Conservation (phyloP, 2,797 vertebrate species). For the Gallinago stenura region DNA sequence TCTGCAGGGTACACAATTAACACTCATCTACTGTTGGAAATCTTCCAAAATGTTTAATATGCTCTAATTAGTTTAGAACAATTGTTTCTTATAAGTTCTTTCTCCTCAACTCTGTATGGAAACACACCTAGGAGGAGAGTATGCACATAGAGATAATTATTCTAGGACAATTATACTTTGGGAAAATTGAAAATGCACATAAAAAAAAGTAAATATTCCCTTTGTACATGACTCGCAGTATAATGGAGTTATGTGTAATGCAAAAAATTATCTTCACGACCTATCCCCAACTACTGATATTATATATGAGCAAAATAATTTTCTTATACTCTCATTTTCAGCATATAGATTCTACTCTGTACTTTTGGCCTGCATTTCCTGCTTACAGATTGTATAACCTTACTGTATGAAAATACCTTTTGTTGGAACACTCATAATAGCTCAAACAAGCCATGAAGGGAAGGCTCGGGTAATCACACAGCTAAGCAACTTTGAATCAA, state of each 20-base stretch:
- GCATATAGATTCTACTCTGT: background rate
- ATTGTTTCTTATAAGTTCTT: background rate
- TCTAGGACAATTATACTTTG: background rate
- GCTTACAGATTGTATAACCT: background rate
- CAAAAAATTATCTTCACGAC: background rate
- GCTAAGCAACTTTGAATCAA: background rate
- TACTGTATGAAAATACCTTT: background rate
- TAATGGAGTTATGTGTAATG: background rate
- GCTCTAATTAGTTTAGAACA: background rate
- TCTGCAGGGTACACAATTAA: background rate
- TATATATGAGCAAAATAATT: background rate
- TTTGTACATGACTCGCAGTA: background rate
- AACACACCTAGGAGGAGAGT: background rate
- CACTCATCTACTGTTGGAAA: background rate
- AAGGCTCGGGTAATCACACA: background rate
- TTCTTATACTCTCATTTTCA: background rate
- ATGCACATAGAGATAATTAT: background rate
- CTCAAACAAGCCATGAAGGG: background rate
- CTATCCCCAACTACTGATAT: background rate
- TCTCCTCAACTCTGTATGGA: background rate
- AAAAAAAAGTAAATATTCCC: background rate
- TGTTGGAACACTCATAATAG: background rate
- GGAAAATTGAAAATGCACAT: background rate
- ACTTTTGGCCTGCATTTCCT: background rate
- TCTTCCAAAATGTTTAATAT: background rate